Percentiles rank a stretch among this genome's conserved stretches.
Evolutionary conservation across 2,888 invertebrate species (phyloP).

Genomic region (Rhingia campestris): DNA sequence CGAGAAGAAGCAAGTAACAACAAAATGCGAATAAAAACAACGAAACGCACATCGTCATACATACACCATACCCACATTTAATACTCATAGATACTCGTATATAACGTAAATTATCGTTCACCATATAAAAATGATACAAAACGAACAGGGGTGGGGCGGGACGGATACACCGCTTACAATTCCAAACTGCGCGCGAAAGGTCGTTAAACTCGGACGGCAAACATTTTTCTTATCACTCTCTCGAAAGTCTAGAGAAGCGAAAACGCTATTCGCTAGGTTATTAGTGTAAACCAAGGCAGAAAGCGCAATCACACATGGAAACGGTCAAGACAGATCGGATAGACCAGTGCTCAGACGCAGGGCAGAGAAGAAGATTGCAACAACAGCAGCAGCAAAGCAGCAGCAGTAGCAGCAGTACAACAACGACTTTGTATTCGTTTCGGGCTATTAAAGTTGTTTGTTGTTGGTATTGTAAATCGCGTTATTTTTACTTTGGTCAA

Average conservation of each 20-base stretch:
- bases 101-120: constrained; percentile 11
- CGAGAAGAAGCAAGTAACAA: constrained; percentile 7
- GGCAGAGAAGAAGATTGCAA: constrained; percentile 14
- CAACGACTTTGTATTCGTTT: constrained; percentile 24
- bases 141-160: not conserved
- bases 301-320: constrained; percentile 2
- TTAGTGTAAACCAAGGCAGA: constrained; percentile 43
- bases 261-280: constrained; percentile 58
- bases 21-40: too few relatives aligned
- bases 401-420: constrained; percentile 1
- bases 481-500: constrained; percentile 27
- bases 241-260: constrained; percentile 71
- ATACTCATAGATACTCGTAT: not conserved
- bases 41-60: not conserved
- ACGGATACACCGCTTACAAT: not conserved
- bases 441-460: not conserved
- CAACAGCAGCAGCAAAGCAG: constrained; percentile 6
- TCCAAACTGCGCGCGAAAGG: constrained; percentile 36
- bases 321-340: not conserved
- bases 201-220: constrained; percentile 61
- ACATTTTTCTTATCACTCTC: constrained; percentile 67
- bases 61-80: not conserved
- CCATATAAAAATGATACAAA: constrained; percentile 15
- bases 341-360: constrained; percentile 6
- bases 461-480: not conserved